A percentile compares a stretch with the other conserved stretches of the same genome.
Evolutionary conservation across 2,888 invertebrate genomes (phyloP).

Genomic region (Proisotoma minuta): DNA sequence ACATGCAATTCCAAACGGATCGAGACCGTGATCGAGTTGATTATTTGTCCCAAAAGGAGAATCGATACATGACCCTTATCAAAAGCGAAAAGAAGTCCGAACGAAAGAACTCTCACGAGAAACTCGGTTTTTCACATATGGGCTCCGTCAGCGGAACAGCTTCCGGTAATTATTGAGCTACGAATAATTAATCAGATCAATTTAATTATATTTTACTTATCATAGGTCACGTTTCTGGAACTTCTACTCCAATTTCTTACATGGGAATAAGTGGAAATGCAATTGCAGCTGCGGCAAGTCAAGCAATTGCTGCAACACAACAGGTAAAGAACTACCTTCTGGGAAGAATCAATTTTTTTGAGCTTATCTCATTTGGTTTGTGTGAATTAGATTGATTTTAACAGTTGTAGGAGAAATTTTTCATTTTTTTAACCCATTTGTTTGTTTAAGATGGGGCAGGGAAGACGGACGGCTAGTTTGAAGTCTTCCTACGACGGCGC

Average conservation of each 20-base stretch:
- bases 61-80: conserved; percentile 49
- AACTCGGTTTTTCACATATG: conserved; percentile 4
- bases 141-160: too few relatives aligned
- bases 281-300: conserved; percentile 89
- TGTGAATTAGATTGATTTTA: too few relatives aligned
- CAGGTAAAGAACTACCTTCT: too few relatives aligned
- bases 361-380: too few relatives aligned
- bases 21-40: conserved; percentile 49
- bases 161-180: too few relatives aligned
- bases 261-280: conserved; percentile 81
- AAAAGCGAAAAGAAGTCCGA: conserved; percentile 46
- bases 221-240: conserved; percentile 11
- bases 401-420: too few relatives aligned
- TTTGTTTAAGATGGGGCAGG: conserved; percentile 74
- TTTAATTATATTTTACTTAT: too few relatives aligned
- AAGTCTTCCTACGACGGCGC: conserved; percentile 94
- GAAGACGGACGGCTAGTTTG: conserved; percentile 83
- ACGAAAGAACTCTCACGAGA: conserved; percentile 44
- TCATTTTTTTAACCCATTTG: too few relatives aligned
- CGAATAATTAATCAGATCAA: too few relatives aligned
- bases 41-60: conserved; percentile 74
- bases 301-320: conserved; percentile 93
- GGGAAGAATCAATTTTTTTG: too few relatives aligned
- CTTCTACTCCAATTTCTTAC: conserved; percentile 48
- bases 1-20: conserved; percentile 54